Percentiles rank a stretch among this genome's conserved stretches.
Conservation (phyloP, 2,797 vertebrate genomes). For the Tapera naevia region DNA sequence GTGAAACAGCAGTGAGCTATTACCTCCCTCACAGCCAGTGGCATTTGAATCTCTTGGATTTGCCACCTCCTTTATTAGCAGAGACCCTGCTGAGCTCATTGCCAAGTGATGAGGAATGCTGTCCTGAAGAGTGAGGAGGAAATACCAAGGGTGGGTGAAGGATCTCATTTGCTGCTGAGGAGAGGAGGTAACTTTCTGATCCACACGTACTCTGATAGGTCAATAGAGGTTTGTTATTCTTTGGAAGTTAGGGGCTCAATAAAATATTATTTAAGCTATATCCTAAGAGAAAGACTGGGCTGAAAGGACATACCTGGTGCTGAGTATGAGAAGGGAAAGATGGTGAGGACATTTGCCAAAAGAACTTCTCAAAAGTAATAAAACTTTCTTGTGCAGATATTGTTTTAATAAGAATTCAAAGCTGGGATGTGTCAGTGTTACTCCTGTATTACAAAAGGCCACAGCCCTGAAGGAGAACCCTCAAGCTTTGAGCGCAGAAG, state of each 20-base stretch:
- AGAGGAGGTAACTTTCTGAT: not conserved
- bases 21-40: not conserved
- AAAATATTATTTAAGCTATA: not conserved
- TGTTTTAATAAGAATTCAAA: not conserved
- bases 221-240: fast-evolving
- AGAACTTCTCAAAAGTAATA: not conserved
- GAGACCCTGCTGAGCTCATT: not conserved
- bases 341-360: not conserved
- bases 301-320: not conserved
- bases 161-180: not conserved
- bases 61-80: not conserved
- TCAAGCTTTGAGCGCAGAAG: not conserved
- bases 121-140: not conserved
- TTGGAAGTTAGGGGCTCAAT: not conserved
- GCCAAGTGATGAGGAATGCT: not conserved
- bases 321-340: fast-evolving
- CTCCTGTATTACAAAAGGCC: not conserved
- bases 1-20: not conserved
- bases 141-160: not conserved
- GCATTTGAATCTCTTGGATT: not conserved
- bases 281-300: not conserved
- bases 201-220: not conserved
- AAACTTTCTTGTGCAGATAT: not conserved
- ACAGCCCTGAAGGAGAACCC: not conserved
- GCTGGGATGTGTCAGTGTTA: not conserved